Conservation (phyloP, 2,113 vertebrate genomes). For the Microcebus ravelobensis region DNA sequence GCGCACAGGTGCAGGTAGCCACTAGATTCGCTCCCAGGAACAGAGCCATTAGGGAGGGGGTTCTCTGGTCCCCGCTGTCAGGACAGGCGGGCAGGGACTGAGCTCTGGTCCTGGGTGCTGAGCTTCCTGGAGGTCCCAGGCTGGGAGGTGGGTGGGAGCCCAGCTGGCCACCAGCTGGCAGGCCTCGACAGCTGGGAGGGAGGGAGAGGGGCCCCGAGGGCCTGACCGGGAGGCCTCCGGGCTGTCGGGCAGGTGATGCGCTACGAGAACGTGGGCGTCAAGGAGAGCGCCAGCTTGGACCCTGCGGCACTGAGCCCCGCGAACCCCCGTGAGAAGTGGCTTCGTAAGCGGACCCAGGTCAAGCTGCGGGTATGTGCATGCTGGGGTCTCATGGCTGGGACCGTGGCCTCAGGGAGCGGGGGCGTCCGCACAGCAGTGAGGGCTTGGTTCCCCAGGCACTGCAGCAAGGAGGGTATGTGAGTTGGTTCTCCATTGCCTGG, state of each 20-base stretch:
- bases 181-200: too few relatives aligned
- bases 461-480: background rate
- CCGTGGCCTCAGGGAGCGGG: fast-evolving
- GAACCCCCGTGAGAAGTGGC: constrained; percentile 96
- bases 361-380: constrained; percentile 91
- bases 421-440: fast-evolving
- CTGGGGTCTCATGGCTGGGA: fast-evolving
- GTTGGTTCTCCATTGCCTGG: background rate
- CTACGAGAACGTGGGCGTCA: constrained; percentile 90
- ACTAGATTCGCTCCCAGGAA: background rate
- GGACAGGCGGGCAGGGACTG: background rate
- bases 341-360: constrained; percentile 96
- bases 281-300: constrained; percentile 89
- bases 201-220: fast-evolving
- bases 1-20: background rate
- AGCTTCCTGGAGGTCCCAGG: background rate
- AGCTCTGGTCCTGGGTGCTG: background rate
- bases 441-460: background rate
- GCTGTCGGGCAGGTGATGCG: constrained; percentile 91
- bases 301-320: constrained; percentile 88
- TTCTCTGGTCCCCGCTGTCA: background rate
- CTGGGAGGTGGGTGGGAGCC: background rate
- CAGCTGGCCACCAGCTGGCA: background rate
- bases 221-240: background rate
- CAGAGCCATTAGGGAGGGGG: background rate